Percentiles rank a stretch among this genome's conserved stretches.
Conservation (phyloP, 2,888 invertebrate genomes). For the Sminthurinus aureus region DNA sequence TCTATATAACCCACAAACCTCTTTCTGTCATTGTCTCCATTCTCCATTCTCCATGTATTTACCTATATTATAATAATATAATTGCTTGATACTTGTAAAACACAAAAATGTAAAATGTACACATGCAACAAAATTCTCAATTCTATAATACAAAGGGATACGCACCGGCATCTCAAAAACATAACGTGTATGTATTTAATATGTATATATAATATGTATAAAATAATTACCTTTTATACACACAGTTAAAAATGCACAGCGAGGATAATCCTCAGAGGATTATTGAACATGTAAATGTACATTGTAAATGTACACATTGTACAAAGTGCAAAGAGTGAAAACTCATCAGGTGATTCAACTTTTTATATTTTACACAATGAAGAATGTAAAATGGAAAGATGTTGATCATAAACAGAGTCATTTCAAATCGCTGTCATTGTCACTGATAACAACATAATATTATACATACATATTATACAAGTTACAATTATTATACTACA, state of each 20-base stretch:
- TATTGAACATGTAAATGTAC: too few relatives aligned
- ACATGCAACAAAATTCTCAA: not conserved
- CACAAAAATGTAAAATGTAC: not conserved
- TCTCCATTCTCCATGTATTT: too few relatives aligned
- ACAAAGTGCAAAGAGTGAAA: not conserved
- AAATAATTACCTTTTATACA: not conserved
- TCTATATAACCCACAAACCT: constrained; percentile 42
- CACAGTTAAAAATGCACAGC: not conserved
- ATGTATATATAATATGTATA: too few relatives aligned
- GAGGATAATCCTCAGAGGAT: too few relatives aligned
- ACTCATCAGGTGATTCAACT: not conserved
- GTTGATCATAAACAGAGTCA: not conserved
- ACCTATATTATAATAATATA: too few relatives aligned
- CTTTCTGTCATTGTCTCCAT: constrained; percentile 38
- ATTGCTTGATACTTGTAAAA: not conserved
- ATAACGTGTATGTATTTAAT: too few relatives aligned
- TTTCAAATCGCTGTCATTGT: not conserved
- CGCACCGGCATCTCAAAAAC: not conserved
- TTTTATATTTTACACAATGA: not conserved
- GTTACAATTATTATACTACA: not conserved
- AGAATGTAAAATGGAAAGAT: not conserved
- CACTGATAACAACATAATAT: not conserved
- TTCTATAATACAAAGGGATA: constrained; percentile 11
- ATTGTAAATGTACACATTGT: not conserved
- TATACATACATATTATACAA: not conserved